Percentiles rank a stretch among this genome's conserved stretches.
phyloP scores from a whole-genome alignment of 2,888 invertebrate genomes.

The Andrena camellia region DNA sequence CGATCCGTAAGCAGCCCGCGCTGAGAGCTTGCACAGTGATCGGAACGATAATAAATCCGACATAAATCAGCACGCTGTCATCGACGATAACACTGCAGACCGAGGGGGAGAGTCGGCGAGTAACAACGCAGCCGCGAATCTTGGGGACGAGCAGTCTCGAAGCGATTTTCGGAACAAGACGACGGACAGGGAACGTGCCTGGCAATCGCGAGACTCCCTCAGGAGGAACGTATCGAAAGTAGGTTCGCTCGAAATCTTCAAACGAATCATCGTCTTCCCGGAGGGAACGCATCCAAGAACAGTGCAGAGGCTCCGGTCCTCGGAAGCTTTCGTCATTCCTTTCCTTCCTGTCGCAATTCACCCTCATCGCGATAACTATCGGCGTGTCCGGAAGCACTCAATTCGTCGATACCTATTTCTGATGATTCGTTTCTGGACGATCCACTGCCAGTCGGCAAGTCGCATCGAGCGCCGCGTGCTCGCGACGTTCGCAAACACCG shows the following conservation, averaged over 20 bases:
- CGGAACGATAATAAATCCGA: background rate
- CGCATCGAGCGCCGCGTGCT: background rate
- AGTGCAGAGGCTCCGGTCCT: background rate
- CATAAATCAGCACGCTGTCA: background rate
- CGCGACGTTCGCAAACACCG: constrained; percentile 4
- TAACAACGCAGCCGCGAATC: constrained; percentile 31
- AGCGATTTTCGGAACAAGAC: constrained; percentile 30
- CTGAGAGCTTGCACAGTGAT: constrained; percentile 1
- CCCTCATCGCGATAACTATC: constrained; percentile 1
- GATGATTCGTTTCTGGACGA: background rate
- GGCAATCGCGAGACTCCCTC: constrained; percentile 20
- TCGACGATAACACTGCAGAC: background rate
- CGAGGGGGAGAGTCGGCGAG: background rate
- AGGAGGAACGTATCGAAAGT: constrained; percentile 62
- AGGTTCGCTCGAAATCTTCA: constrained; percentile 39
- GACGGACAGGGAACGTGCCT: constrained; percentile 52
- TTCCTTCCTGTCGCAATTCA: background rate
- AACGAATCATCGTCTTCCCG: background rate
- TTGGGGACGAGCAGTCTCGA: no score
- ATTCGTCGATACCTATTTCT: no score
- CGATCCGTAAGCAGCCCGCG: background rate
- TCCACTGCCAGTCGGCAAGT: constrained; percentile 33
- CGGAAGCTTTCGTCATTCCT: background rate
- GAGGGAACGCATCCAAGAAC: background rate
- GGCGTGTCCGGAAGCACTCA: background rate